These are phyloP conservation scores for Cyprinodon diabolis DNA, from an alignment of 2,797 vertebrate species.

Conservation along the genomic window DNA sequence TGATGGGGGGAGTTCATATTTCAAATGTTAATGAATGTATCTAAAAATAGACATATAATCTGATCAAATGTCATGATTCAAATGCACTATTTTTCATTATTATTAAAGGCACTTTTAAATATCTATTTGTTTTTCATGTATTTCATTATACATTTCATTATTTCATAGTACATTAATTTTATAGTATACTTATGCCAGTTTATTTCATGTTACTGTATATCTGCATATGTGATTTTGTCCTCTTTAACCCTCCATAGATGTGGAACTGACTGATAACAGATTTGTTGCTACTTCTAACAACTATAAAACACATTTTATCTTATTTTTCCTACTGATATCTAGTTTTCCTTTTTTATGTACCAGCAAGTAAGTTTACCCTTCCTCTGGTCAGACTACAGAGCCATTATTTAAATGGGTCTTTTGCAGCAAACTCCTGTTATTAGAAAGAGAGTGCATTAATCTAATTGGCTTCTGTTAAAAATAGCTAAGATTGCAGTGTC, in stretches of 20 bases:
- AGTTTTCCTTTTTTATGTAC: conserved; percentile 13
- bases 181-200: too few species aligned
- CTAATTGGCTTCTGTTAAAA: conserved; percentile 18
- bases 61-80: too few species aligned
- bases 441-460: conserved; percentile 11
- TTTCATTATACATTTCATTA: too few species aligned
- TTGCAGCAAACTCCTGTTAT: conserved; percentile 18
- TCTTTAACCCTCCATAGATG: background rate
- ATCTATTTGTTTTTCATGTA: too few species aligned
- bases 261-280: background rate
- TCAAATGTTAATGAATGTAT: too few species aligned
- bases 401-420: background rate
- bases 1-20: too few species aligned
- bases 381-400: background rate
- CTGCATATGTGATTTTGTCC: too few species aligned
- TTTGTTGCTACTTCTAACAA: background rate
- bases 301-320: conserved; percentile 4
- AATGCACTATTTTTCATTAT: too few species aligned
- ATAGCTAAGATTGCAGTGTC: conserved; percentile 46
- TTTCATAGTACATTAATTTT: too few species aligned
- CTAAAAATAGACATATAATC: too few species aligned
- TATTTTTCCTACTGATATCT: conserved; percentile 10
- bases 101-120: too few species aligned
- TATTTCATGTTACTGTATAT: too few species aligned
- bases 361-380: conserved; percentile 45